phyloP scores from a whole-genome alignment of 2,888 invertebrate species.

The Microctonus hyperodae region DNA sequence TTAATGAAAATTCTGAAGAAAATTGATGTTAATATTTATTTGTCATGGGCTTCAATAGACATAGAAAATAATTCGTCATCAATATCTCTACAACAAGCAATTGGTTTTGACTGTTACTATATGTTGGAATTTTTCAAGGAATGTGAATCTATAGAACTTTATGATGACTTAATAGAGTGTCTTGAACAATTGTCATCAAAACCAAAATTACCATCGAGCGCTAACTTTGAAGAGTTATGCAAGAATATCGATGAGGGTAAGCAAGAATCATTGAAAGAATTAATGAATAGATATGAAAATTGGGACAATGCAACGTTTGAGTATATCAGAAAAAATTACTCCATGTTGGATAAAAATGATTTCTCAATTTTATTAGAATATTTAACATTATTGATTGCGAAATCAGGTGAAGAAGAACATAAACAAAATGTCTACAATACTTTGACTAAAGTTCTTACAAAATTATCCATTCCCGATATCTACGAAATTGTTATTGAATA shows the following conservation, averaged over 20 bases:
- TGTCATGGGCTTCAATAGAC: constrained; percentile 54
- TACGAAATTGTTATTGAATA: constrained; percentile 47
- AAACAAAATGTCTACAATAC: constrained; percentile 38
- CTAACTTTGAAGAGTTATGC: constrained; percentile 46
- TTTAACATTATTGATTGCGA: constrained; percentile 40
- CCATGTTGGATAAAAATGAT: constrained; percentile 43
- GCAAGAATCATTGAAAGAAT: constrained; percentile 41
- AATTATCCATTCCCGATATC: constrained; percentile 42
- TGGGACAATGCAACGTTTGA: constrained; percentile 49
- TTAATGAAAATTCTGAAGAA: constrained; percentile 50
- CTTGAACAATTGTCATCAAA: constrained; percentile 49
- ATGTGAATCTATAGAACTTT: constrained; percentile 38
- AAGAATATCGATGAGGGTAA: constrained; percentile 40
- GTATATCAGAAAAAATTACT: constrained; percentile 37
- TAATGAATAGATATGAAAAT: constrained; percentile 47
- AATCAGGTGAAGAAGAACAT: constrained; percentile 36
- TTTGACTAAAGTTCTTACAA: constrained; percentile 40
- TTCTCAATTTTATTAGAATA: constrained; percentile 48
- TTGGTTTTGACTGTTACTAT: constrained; percentile 51
- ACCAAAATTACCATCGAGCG: constrained; percentile 36
- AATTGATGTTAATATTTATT: constrained; percentile 50
- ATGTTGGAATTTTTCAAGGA: constrained; percentile 46
- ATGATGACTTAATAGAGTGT: constrained; percentile 46
- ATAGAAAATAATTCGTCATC: constrained; percentile 43
- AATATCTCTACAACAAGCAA: constrained; percentile 51